These are phyloP conservation scores for Eriosoma lanigerum DNA, from an alignment of 1,140 invertebrate species.

Conservation along the genomic window DNA sequence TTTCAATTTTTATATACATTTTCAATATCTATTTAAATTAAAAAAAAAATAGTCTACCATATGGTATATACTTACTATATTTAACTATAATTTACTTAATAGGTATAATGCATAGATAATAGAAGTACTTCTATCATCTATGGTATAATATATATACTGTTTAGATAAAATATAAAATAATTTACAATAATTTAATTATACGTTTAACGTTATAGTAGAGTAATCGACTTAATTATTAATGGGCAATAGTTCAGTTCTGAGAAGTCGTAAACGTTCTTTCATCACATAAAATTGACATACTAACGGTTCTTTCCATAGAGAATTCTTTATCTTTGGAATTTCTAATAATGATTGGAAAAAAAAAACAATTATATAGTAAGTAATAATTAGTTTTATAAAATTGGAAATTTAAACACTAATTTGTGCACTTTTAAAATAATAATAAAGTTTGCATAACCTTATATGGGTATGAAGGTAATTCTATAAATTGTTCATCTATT, in stretches of 20 bases:
- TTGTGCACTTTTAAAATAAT: too few species aligned
- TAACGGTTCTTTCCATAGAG: conserved; percentile 28
- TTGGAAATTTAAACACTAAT: not conserved
- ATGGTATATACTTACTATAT: too few species aligned
- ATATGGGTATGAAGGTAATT: too few species aligned
- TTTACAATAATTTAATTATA: conserved; percentile 30
- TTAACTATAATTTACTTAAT: not conserved
- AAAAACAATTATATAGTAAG: not conserved
- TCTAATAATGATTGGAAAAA: not conserved
- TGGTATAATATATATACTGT: too few species aligned
- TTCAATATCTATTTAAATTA: too few species aligned
- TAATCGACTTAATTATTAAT: not conserved
- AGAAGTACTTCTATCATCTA: too few species aligned
- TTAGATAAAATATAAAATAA: conserved; percentile 7
- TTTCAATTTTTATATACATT: too few species aligned
- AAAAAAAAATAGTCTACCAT: too few species aligned
- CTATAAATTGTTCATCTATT: too few species aligned
- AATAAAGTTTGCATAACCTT: too few species aligned
- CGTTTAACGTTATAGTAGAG: not conserved
- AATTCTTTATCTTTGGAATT: not conserved
- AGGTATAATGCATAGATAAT: too few species aligned
- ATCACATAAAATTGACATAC: conserved; percentile 43
- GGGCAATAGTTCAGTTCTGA: conserved; percentile 5
- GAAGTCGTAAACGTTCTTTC: conserved; percentile 25
- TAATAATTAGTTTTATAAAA: conserved; percentile 21